Percentiles rank a stretch among this genome's conserved stretches.
phyloP scores from a whole-genome alignment of 1,140 invertebrate genomes.

The Octopus bimaculoides region DNA sequence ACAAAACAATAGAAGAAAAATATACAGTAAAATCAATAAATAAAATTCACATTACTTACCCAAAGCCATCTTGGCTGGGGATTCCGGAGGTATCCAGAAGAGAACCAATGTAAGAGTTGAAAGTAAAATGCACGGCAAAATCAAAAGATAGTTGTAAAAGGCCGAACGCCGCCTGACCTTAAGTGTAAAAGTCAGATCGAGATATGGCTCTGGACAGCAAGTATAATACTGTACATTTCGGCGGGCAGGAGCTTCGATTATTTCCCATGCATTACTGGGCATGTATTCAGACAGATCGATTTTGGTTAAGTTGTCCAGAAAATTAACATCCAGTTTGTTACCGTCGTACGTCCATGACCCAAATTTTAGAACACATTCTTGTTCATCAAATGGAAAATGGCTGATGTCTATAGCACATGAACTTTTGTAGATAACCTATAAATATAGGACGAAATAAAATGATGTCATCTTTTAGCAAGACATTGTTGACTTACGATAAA shows the following conservation, averaged over 20 bases:
- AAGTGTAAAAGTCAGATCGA: conserved; percentile 50
- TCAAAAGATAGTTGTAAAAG: conserved; percentile 55
- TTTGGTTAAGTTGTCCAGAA: conserved; percentile 26
- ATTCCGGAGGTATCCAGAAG: conserved; percentile 57
- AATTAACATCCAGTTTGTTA: conserved; percentile 46
- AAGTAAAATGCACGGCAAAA: conserved; percentile 53
- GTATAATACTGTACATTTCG: conserved; percentile 44
- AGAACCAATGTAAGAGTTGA: conserved; percentile 54
- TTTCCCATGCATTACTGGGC: conserved; percentile 55
- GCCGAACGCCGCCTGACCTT: conserved; percentile 45
- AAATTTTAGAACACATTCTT: conserved; percentile 55
- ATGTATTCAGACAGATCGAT: conserved; percentile 50
- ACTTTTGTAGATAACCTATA: conserved; percentile 95
- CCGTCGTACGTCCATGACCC: conserved; percentile 57
- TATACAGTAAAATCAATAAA: neutral
- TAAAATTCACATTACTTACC: conserved; percentile 33
- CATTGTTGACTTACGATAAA: too few relatives aligned
- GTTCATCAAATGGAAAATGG: conserved; percentile 56
- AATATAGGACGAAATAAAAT: too few relatives aligned
- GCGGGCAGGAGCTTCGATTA: conserved; percentile 39
- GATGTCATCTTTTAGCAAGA: too few relatives aligned
- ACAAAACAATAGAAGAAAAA: too few relatives aligned
- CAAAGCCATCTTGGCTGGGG: conserved; percentile 56
- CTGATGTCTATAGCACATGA: conserved; percentile 75
- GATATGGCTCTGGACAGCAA: conserved; percentile 51